phyloP scores from a whole-genome alignment of 2,888 invertebrate species.

The Coleophora deauratella region DNA sequence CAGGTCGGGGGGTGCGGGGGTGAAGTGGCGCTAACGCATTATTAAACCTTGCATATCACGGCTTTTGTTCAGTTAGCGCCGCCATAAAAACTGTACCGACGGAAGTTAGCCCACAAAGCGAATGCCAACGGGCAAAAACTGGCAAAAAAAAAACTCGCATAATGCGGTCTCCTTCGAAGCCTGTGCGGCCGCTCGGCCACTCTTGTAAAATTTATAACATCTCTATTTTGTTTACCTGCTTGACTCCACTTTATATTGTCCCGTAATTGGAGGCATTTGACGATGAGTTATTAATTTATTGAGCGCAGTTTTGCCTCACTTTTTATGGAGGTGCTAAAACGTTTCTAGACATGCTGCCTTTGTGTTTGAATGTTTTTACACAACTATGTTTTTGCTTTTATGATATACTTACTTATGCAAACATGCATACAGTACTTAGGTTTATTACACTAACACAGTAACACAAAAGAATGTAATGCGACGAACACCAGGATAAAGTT shows the following conservation, averaged over 20 bases:
- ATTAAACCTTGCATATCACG: constrained; percentile 32
- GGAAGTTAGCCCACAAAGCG: constrained; percentile 68
- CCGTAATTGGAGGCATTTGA: constrained; percentile 67
- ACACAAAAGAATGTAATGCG: no score
- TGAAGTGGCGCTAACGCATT: constrained; percentile 45
- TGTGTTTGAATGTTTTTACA: constrained; percentile 24
- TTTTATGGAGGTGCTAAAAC: constrained; percentile 71
- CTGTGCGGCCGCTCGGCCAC: constrained; percentile 48
- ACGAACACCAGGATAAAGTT: no score
- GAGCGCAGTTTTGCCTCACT: constrained; percentile 54
- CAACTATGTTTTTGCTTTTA: constrained; percentile 4
- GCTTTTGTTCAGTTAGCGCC: constrained; percentile 64
- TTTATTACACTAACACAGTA: constrained; percentile 3
- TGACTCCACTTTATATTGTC: constrained; percentile 57
- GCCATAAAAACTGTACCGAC: constrained; percentile 61
- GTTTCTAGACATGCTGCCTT: constrained; percentile 35
- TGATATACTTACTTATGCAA: no score
- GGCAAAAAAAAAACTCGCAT: constrained; percentile 62
- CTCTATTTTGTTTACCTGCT: constrained; percentile 73
- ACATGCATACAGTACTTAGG: not conserved
- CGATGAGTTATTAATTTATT: constrained; percentile 74
- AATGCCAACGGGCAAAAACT: constrained; percentile 65
- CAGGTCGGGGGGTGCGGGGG: constrained; percentile 16
- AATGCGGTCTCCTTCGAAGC: constrained; percentile 47
- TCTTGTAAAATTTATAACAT: constrained; percentile 72